A percentile compares a stretch with the other conserved stretches of the same genome.
Evolutionary conservation across 2,113 vertebrate genomes (phyloP).

Genomic region (Mobula hypostoma): DNA sequence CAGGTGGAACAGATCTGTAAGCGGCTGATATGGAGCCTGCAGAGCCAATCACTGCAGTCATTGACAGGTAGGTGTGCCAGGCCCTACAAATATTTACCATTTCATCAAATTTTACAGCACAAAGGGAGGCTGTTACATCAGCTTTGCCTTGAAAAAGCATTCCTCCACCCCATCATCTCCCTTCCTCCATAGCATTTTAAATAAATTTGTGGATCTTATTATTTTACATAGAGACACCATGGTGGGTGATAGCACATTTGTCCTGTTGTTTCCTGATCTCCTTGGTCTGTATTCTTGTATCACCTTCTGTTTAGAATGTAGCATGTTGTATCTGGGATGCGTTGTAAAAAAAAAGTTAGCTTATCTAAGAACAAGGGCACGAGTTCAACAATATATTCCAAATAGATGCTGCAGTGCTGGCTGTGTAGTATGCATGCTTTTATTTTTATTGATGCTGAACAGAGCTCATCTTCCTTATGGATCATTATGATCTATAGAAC

Average conservation of each 20-base stretch:
- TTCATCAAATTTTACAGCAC: neutral
- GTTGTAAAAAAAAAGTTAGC: neutral
- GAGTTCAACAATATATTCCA: neutral
- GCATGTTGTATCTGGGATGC: neutral
- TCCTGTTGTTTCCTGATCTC: neutral
- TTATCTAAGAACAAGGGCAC: neutral
- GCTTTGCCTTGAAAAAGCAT: neutral
- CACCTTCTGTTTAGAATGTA: neutral
- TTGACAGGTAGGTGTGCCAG: conserved; percentile 32
- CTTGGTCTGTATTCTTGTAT: neutral
- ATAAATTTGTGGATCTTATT: neutral
- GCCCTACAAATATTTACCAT: neutral
- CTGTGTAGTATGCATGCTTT: neutral
- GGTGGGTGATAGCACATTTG: neutral
- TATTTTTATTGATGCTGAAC: neutral
- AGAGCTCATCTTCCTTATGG: neutral
- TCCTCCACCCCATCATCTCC: neutral
- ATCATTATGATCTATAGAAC: neutral
- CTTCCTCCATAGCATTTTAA: neutral
- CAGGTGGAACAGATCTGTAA: conserved; percentile 24
- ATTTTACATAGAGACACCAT: neutral
- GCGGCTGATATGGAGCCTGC: conserved; percentile 4
- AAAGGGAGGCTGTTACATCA: neutral
- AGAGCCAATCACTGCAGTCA: conserved; percentile 6
- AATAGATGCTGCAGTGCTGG: neutral